These are phyloP conservation scores for Chionodraco myersi DNA, from an alignment of 2,113 vertebrate genomes.

Conservation along the genomic window DNA sequence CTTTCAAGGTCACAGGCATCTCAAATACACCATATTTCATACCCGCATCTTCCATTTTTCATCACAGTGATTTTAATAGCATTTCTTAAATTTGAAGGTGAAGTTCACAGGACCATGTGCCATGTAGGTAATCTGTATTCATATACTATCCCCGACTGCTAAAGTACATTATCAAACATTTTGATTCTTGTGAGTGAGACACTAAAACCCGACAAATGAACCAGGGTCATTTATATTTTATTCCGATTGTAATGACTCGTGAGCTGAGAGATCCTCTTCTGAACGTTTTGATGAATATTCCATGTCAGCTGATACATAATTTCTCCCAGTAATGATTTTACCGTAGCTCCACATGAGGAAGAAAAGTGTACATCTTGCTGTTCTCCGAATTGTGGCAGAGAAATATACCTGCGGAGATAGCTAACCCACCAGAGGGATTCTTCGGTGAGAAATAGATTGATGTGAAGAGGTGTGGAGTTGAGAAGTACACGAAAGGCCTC, in stretches of 20 bases:
- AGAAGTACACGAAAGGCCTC: not conserved
- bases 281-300: constrained; percentile 65
- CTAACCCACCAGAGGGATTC: constrained; percentile 31
- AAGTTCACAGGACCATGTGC: constrained; percentile 23
- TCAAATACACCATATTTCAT: constrained; percentile 37
- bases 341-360: not conserved
- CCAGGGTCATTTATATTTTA: constrained; percentile 54
- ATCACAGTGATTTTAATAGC: constrained; percentile 33
- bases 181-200: constrained; percentile 39
- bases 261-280: constrained; percentile 37
- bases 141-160: constrained; percentile 8
- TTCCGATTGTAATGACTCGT: constrained; percentile 59
- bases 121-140: constrained; percentile 38
- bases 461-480: constrained; percentile 27
- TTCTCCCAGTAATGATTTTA: constrained; percentile 32
- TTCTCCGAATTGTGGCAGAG: constrained; percentile 34
- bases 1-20: constrained; percentile 51
- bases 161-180: constrained; percentile 46
- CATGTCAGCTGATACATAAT: constrained; percentile 48
- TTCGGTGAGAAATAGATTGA: constrained; percentile 39
- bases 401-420: constrained; percentile 53
- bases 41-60: constrained; percentile 13
- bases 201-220: constrained; percentile 42
- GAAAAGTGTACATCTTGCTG: constrained; percentile 23
- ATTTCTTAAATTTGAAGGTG: constrained; percentile 17